A percentile compares a stretch with the other conserved stretches of the same genome.
These are phyloP conservation scores for Brachyalestes nurse DNA, from an alignment of 2,797 vertebrate species.

Conservation along the genomic window DNA sequence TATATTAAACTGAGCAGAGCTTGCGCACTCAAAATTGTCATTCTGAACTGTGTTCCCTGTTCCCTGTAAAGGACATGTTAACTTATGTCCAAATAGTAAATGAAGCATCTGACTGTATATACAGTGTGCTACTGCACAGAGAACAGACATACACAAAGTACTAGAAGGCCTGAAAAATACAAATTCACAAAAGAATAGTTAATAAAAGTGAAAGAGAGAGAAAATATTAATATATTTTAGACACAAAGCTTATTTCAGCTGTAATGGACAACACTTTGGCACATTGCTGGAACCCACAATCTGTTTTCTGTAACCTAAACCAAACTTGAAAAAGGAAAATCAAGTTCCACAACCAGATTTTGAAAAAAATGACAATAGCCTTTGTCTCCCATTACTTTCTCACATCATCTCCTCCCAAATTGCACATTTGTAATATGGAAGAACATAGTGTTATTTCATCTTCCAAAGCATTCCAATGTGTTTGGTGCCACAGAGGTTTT, in stretches of 20 bases:
- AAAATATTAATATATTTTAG: not conserved
- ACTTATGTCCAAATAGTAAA: too few relatives aligned
- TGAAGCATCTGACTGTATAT: not conserved
- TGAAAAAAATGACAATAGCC: too few relatives aligned
- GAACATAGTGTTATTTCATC: too few relatives aligned
- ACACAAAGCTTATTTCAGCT: not conserved
- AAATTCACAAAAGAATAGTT: not conserved
- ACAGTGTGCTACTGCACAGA: not conserved
- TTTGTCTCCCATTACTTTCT: too few relatives aligned
- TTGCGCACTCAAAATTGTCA: too few relatives aligned
- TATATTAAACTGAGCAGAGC: too few relatives aligned
- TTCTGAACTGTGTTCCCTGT: too few relatives aligned
- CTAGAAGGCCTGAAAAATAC: not conserved
- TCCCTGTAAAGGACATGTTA: too few relatives aligned
- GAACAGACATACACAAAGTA: not conserved
- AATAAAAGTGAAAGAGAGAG: not conserved
- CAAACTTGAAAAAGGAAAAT: not conserved
- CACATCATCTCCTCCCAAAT: too few relatives aligned
- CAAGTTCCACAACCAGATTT: too few relatives aligned
- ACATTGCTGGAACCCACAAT: not conserved
- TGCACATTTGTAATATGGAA: too few relatives aligned
- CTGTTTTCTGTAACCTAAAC: slow-evolving; percentile 1
- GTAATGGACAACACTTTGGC: not conserved
- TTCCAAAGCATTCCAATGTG: not conserved
- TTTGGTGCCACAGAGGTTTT: slow-evolving; percentile 3